phyloP scores from a whole-genome alignment of 1,140 invertebrate species.

The Coelopa frigida region DNA sequence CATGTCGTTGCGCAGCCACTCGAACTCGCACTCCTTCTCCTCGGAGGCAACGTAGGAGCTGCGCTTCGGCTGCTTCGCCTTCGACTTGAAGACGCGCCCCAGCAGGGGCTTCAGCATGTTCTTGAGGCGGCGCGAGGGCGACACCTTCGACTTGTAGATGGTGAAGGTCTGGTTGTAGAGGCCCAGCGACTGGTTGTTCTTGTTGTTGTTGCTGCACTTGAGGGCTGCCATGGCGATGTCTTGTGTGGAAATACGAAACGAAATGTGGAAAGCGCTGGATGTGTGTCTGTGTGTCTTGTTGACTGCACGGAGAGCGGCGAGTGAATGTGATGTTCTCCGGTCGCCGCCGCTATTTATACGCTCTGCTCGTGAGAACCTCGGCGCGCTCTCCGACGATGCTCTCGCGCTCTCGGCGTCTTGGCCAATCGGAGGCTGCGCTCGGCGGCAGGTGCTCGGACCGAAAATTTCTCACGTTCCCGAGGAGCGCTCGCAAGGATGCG shows the following conservation, averaged over 20 bases:
- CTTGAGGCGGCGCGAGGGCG: slow-evolving; percentile 31
- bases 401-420: slow-evolving; percentile 22
- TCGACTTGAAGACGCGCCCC: slow-evolving; percentile 29
- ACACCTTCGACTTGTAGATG: slow-evolving; percentile 37
- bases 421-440: slow-evolving; percentile 25
- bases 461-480: slow-evolving; percentile 36
- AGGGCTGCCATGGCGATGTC: not conserved
- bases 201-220: slow-evolving; percentile 7
- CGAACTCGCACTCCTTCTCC: slow-evolving; percentile 40
- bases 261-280: too few relatives aligned
- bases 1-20: slow-evolving; percentile 40
- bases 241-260: slow-evolving; percentile 1
- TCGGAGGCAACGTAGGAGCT: slow-evolving; percentile 44
- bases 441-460: slow-evolving; percentile 27
- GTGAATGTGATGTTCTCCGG: slow-evolving; percentile 16
- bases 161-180: slow-evolving; percentile 7
- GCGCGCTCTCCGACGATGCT: slow-evolving; percentile 13
- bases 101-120: slow-evolving; percentile 34
- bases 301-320: slow-evolving; percentile 17
- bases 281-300: slow-evolving; percentile 16
- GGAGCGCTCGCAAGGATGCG: not conserved
- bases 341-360: slow-evolving; percentile 32
- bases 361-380: not conserved
- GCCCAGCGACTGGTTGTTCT: slow-evolving; percentile 17
- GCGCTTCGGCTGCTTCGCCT: slow-evolving; percentile 26